Evolutionary conservation across 2,888 invertebrate species (phyloP).

Genomic region (Scrobipalpa costella): DNA sequence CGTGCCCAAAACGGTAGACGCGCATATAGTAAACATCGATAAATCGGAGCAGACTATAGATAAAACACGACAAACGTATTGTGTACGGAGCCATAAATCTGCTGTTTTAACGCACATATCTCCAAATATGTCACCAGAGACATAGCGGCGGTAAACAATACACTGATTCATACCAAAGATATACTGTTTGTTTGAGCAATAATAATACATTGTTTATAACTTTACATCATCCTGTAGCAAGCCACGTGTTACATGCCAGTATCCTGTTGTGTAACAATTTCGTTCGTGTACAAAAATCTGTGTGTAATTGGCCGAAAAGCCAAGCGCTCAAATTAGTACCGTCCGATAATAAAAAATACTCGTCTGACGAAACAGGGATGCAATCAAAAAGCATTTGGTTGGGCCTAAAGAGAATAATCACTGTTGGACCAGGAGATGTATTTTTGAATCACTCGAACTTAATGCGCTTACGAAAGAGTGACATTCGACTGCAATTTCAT

Average conservation of each 20-base stretch:
- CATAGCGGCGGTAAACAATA: constrained; percentile 58
- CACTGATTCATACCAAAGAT: constrained; percentile 56
- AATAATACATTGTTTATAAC: constrained; percentile 46
- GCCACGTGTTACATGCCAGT: constrained; percentile 34
- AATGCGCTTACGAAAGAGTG: too few relatives aligned
- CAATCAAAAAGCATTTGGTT: constrained; percentile 46
- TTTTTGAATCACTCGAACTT: too few relatives aligned
- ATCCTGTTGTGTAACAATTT: constrained; percentile 42
- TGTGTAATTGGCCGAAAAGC: constrained; percentile 49
- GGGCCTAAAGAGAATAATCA: neutral
- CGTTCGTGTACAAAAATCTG: constrained; percentile 38
- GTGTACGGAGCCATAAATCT: constrained; percentile 15
- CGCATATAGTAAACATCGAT: neutral
- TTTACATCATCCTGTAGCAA: too few relatives aligned
- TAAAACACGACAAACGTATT: constrained; percentile 12
- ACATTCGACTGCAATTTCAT: too few relatives aligned
- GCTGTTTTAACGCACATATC: constrained; percentile 40
- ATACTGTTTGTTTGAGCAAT: constrained; percentile 49
- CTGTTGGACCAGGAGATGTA: too few relatives aligned
- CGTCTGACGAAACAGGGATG: constrained; percentile 45
- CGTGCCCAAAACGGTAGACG: neutral
- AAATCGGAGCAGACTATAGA: constrained; percentile 13
- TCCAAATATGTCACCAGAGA: constrained; percentile 52
- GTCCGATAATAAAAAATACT: constrained; percentile 42
- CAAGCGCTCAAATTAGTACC: constrained; percentile 48